Percentiles rank a stretch among this genome's conserved stretches.
Evolutionary conservation across 2,113 vertebrate genomes (phyloP).

Genomic region (Malurus alboscapulatus): DNA sequence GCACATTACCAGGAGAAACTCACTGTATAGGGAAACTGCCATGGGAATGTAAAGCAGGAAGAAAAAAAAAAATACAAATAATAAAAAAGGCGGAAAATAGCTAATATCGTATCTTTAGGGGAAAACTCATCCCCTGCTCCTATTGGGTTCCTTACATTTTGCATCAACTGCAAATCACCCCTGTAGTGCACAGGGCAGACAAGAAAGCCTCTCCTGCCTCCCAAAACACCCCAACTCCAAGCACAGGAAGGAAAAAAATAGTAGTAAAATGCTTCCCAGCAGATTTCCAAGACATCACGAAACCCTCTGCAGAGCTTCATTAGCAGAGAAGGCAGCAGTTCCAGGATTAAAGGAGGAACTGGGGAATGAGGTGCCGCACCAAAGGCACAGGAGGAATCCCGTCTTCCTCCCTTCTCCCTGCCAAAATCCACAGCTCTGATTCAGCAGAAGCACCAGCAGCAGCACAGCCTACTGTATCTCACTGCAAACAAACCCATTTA

Average conservation of each 20-base stretch:
- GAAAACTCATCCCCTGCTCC: neutral
- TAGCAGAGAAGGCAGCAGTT: neutral
- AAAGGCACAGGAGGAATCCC: neutral
- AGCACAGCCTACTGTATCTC: neutral
- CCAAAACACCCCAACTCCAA: neutral
- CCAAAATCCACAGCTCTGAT: slow-evolving; percentile 23
- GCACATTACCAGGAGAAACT: neutral
- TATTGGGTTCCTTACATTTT: neutral
- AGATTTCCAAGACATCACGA: neutral
- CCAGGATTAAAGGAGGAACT: neutral
- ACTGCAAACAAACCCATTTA: slow-evolving; percentile 1
- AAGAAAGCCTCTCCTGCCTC: neutral
- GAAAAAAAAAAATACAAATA: neutral
- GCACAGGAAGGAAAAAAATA: neutral
- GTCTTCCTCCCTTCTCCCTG: neutral
- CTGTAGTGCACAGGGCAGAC: neutral
- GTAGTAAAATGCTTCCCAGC: neutral
- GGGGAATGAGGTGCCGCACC: neutral
- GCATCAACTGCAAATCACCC: neutral
- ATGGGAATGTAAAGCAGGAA: neutral
- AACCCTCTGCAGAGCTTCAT: neutral
- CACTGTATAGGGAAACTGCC: neutral
- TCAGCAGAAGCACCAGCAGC: neutral
- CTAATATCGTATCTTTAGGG: neutral
- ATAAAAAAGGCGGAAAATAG: neutral